These are phyloP conservation scores for Troilus luridus DNA, from an alignment of 2,888 invertebrate genomes.

Conservation along the genomic window DNA sequence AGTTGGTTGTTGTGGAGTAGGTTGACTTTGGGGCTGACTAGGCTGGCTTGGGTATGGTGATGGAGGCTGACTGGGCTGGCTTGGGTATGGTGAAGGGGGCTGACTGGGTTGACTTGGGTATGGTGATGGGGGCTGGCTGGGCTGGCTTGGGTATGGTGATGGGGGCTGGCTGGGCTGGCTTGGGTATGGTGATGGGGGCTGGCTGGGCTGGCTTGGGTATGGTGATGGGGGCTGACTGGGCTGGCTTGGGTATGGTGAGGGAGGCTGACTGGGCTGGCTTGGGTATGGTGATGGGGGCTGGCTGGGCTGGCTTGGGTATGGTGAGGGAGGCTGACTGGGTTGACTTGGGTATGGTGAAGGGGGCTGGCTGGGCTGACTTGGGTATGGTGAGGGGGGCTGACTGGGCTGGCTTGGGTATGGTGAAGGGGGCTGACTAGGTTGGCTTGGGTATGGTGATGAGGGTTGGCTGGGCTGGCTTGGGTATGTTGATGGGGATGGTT, in stretches of 20 bases:
- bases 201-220: slow-evolving; percentile 69
- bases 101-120: slow-evolving; percentile 66
- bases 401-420: slow-evolving; percentile 48
- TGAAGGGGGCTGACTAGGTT: slow-evolving; percentile 66
- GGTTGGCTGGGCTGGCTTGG: slow-evolving; percentile 67
- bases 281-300: slow-evolving; percentile 33
- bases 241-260: slow-evolving; percentile 40
- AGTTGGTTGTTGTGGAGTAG: slow-evolving; percentile 10
- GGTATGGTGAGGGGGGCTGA: slow-evolving; percentile 7
- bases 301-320: background rate
- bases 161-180: slow-evolving; percentile 65
- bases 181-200: slow-evolving; percentile 69
- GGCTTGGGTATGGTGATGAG: slow-evolving; percentile 70
- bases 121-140: background rate
- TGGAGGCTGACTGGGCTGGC: slow-evolving; percentile 6
- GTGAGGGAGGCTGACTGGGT: background rate
- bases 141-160: slow-evolving; percentile 66
- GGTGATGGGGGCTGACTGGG: slow-evolving; percentile 67
- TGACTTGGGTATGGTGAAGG: background rate
- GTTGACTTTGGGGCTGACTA: background rate
- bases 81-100: background rate
- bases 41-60: background rate
- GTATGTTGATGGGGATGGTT: background rate
- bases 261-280: slow-evolving; percentile 29
- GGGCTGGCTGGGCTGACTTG: background rate